Percentiles rank a stretch among this genome's conserved stretches.
These are phyloP conservation scores for Sparidentex hasta DNA, from an alignment of 2,797 vertebrate genomes.

Conservation along the genomic window DNA sequence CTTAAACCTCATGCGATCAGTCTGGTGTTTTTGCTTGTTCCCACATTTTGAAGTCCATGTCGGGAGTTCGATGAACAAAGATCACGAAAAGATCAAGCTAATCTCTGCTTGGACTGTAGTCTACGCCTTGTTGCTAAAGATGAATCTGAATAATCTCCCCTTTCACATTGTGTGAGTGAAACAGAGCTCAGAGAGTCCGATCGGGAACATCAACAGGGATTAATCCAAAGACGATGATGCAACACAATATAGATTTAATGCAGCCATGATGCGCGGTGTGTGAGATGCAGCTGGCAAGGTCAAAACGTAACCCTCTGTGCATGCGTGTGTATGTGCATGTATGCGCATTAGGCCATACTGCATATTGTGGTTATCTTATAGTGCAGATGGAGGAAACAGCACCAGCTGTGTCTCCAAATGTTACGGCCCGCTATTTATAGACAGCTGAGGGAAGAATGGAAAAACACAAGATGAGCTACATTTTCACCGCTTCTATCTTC, in stretches of 20 bases:
- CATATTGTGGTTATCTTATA: conserved; percentile 19
- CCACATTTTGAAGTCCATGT: not conserved
- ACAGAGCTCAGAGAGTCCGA: not conserved
- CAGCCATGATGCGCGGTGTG: conserved; percentile 29
- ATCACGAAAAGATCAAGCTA: conserved; percentile 32
- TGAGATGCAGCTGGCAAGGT: conserved; percentile 55
- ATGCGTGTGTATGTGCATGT: conserved; percentile 20
- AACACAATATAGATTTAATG: conserved; percentile 44
- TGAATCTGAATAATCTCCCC: conserved; percentile 23
- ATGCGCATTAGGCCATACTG: conserved; percentile 34
- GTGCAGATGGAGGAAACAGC: conserved; percentile 63
- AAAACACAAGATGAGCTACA: not conserved
- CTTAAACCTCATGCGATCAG: not conserved
- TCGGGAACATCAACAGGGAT: conserved; percentile 27
- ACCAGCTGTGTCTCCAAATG: conserved; percentile 74
- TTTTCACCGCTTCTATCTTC: not conserved
- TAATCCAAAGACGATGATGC: conserved; percentile 59
- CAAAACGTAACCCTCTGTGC: conserved; percentile 18
- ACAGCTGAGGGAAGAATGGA: conserved; percentile 16
- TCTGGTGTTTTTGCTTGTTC: not conserved
- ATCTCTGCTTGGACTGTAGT: conserved; percentile 12
- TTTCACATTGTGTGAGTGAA: not conserved
- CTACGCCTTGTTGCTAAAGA: conserved; percentile 3
- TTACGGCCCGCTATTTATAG: conserved; percentile 59
- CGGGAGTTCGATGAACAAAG: not conserved